A percentile compares a stretch with the other conserved stretches of the same genome.
Conservation (phyloP, 2,888 invertebrate genomes). For the Pandemis cinnamomeana region DNA sequence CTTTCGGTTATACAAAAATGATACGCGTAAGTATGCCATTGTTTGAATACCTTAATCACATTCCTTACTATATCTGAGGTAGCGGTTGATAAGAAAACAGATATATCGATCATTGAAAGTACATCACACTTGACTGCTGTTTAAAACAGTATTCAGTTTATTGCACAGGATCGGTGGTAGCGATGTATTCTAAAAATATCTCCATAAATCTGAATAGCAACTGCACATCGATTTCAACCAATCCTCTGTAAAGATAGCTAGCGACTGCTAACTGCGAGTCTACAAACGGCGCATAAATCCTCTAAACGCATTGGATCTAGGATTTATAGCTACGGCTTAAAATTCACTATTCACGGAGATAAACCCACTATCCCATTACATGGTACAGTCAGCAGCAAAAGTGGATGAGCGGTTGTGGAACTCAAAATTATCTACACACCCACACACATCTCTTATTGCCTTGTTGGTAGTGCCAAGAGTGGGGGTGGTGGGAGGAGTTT, state of each 20-base stretch:
- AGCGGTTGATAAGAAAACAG: constrained; percentile 38
- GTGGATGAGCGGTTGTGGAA: background rate
- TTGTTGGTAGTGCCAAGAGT: too few species aligned
- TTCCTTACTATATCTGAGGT: constrained; percentile 41
- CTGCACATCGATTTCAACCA: constrained; percentile 23
- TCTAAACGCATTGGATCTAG: constrained; percentile 58
- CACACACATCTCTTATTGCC: too few species aligned
- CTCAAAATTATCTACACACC: too few species aligned
- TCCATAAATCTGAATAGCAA: constrained; percentile 3
- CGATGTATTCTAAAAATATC: constrained; percentile 1
- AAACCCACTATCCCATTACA: constrained; percentile 50
- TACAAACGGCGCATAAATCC: constrained; percentile 66
- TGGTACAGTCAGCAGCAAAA: constrained; percentile 30
- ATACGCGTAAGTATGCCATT: constrained; percentile 54
- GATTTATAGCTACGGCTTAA: constrained; percentile 67
- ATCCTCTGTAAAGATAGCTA: constrained; percentile 27
- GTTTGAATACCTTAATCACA: constrained; percentile 50
- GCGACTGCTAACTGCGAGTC: constrained; percentile 29
- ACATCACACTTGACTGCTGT: background rate
- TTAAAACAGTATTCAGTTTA: background rate
- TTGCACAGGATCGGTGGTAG: background rate
- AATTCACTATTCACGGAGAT: constrained; percentile 55
- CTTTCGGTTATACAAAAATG: constrained; percentile 47
- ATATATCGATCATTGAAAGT: constrained; percentile 12
- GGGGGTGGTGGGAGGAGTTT: too few species aligned